Evolutionary conservation across 2,888 invertebrate species (phyloP).

Genomic region (Hyposoter dolosus): DNA sequence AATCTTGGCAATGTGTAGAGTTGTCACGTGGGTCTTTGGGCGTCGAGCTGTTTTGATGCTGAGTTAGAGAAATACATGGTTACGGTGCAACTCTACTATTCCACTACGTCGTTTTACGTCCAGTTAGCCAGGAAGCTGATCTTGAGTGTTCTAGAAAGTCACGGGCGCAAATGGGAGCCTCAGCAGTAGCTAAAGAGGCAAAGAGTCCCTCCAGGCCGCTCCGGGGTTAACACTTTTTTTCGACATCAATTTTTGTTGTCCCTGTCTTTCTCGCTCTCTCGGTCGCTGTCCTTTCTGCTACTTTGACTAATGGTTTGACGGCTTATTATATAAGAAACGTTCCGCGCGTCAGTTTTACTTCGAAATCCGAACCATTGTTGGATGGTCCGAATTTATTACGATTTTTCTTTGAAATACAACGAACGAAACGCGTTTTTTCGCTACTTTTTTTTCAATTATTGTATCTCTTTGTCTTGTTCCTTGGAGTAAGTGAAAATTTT

Average conservation of each 20-base stretch:
- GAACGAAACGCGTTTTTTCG: background rate
- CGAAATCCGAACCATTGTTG: background rate
- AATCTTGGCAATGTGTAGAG: background rate
- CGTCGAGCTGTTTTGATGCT: slow-evolving; percentile 17
- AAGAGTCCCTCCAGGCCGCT: background rate
- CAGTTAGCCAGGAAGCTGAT: background rate
- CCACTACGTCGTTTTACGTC: slow-evolving; percentile 22
- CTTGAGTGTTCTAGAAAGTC: slow-evolving; percentile 28
- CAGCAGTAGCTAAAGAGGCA: slow-evolving; percentile 31
- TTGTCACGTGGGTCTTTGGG: slow-evolving; percentile 38
- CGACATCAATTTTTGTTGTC: background rate
- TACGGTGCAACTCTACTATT: background rate
- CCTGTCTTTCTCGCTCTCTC: slow-evolving; percentile 1
- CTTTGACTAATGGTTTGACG: background rate
- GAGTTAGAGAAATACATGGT: background rate
- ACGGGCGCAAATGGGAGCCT: background rate
- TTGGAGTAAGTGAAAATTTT: background rate
- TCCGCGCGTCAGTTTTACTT: background rate
- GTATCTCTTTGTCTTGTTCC: background rate
- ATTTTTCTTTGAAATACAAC: background rate
- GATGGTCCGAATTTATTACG: background rate
- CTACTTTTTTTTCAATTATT: background rate
- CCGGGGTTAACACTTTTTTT: slow-evolving; percentile 20
- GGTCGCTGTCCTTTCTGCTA: slow-evolving; percentile 49
- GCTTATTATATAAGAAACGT: background rate